These are phyloP conservation scores for Lysandra bellargus DNA, from an alignment of 2,888 invertebrate genomes.

Conservation along the genomic window DNA sequence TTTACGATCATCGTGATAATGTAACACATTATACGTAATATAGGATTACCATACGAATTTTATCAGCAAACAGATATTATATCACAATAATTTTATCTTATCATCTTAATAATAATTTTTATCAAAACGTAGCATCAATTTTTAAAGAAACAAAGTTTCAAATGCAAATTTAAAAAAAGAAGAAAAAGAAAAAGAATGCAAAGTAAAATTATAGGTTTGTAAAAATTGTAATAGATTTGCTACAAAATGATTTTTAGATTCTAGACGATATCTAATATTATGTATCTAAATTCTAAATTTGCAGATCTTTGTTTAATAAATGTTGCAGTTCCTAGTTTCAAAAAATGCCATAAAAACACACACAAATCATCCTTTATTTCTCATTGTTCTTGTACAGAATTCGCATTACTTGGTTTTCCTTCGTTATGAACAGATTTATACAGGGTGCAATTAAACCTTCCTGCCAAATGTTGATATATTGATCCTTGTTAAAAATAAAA, in stretches of 20 bases:
- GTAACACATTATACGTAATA: background rate
- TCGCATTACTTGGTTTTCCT: background rate
- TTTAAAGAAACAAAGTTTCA: background rate
- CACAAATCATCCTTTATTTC: slow-evolving; percentile 7
- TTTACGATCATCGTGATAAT: background rate
- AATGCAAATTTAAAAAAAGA: background rate
- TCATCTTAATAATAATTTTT: slow-evolving; percentile 17
- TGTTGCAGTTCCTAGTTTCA: background rate
- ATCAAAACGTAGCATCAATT: slow-evolving; percentile 3
- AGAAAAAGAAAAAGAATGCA: background rate
- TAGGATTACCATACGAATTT: slow-evolving; percentile 23
- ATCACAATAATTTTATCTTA: slow-evolving; percentile 29
- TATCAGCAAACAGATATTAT: slow-evolving; percentile 18
- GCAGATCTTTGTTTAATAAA: no score
- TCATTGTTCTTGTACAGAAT: background rate
- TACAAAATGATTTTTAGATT: background rate
- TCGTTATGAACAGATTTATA: background rate
- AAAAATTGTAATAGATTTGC: background rate
- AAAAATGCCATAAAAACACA: background rate
- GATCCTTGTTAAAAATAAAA: no score
- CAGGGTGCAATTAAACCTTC: no score
- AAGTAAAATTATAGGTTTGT: background rate
- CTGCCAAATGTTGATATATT: no score
- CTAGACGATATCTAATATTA: no score
- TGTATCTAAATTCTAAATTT: no score